phyloP scores from a whole-genome alignment of 1,140 invertebrate genomes.

The Drosophila miranda region DNA sequence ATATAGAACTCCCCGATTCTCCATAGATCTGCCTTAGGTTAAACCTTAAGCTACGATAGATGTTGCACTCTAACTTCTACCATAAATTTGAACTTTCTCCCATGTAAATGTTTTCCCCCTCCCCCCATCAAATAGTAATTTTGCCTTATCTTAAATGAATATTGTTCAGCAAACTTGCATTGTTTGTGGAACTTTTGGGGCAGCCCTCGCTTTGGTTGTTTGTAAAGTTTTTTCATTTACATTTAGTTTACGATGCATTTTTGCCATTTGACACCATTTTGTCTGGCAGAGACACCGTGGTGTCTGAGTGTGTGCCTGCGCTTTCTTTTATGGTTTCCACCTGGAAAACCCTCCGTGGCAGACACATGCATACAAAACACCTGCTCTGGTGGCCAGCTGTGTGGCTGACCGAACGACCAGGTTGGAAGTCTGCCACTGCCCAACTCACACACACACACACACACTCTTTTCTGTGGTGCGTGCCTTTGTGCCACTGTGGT shows the following conservation, averaged over 20 bases:
- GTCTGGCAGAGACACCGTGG: slow-evolving; percentile 49
- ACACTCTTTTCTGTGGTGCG: slow-evolving; percentile 33
- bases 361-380: slow-evolving; percentile 42
- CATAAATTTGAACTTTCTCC: neutral
- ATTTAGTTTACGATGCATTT: slow-evolving; percentile 70
- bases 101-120: neutral
- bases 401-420: no score
- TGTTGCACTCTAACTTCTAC: neutral
- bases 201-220: slow-evolving; percentile 33
- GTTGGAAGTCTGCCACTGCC: slow-evolving; percentile 10
- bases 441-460: slow-evolving; percentile 7
- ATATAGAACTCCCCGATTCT: no score
- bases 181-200: slow-evolving; percentile 17
- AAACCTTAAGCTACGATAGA: no score
- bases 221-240: slow-evolving; percentile 49
- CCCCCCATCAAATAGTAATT: neutral
- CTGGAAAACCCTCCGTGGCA: slow-evolving; percentile 13
- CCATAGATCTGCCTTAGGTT: no score
- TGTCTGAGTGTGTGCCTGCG: slow-evolving; percentile 9
- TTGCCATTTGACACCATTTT: slow-evolving; percentile 78
- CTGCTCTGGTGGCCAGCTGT: slow-evolving; percentile 15
- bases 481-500: slow-evolving; percentile 52
- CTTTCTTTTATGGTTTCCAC: slow-evolving; percentile 69
- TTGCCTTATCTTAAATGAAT: neutral
- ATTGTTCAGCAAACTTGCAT: neutral